These are phyloP conservation scores for Glareola pratincola DNA, from an alignment of 2,113 vertebrate species.

Conservation along the genomic window DNA sequence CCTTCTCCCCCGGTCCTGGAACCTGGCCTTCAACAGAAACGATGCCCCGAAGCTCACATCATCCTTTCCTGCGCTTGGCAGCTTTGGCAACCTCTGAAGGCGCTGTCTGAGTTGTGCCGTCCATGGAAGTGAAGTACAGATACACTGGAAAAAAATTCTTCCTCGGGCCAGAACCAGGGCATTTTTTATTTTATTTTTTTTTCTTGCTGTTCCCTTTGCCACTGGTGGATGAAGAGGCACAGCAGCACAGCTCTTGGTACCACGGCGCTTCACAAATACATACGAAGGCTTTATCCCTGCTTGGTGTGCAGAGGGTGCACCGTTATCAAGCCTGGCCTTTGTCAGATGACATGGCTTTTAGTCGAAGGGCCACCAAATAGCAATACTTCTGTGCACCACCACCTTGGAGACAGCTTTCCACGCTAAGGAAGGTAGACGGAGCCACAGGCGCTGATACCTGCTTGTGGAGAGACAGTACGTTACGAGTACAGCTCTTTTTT, in stretches of 20 bases:
- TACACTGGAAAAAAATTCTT: background rate
- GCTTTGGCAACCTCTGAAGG: background rate
- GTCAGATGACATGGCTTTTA: background rate
- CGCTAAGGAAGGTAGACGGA: background rate
- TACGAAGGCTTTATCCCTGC: background rate
- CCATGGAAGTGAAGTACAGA: background rate
- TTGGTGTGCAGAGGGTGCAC: background rate
- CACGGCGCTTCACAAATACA: fast-evolving
- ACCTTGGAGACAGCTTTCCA: background rate
- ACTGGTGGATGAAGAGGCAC: background rate
- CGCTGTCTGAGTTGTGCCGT: background rate
- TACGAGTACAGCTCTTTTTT: fast-evolving
- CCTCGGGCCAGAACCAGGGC: background rate
- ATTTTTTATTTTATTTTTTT: background rate
- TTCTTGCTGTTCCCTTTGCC: background rate
- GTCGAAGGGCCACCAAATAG: background rate
- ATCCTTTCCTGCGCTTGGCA: background rate
- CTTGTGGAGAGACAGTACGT: background rate
- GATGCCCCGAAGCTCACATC: background rate
- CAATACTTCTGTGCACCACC: background rate
- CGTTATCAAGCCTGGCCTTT: background rate
- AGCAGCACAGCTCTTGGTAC: background rate
- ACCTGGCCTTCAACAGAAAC: background rate
- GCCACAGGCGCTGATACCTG: background rate
- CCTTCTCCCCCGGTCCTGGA: background rate